Percentiles rank a stretch among this genome's conserved stretches.
Evolutionary conservation across 1,140 invertebrate genomes (phyloP).

Genomic region (Plectrocnemia conspersa): DNA sequence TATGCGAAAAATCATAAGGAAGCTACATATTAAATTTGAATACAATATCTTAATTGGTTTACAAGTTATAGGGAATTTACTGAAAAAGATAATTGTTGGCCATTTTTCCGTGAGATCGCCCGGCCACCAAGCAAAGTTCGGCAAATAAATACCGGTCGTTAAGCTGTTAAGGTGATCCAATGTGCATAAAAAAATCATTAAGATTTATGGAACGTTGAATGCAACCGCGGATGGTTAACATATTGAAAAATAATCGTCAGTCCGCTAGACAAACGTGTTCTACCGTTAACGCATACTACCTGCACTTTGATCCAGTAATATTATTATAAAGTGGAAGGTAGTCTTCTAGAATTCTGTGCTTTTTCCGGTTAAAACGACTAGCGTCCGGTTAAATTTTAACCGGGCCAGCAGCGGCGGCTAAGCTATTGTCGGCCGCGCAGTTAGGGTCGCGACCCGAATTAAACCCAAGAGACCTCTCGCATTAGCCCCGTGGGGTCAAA

Average conservation of each 20-base stretch:
- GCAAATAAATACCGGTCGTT: neutral
- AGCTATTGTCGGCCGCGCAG: too few species aligned
- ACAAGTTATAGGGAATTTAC: too few species aligned
- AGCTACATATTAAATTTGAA: conserved; percentile 7
- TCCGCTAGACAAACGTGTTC: conserved; percentile 32
- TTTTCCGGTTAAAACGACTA: too few species aligned
- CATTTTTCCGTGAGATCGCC: conserved; percentile 5
- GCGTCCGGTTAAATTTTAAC: too few species aligned
- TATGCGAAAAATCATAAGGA: too few species aligned
- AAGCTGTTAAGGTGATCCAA: neutral
- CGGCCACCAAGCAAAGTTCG: neutral
- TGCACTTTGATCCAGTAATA: conserved; percentile 19
- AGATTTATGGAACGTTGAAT: conserved; percentile 20
- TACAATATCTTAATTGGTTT: conserved; percentile 10
- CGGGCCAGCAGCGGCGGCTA: too few species aligned
- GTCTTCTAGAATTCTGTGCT: too few species aligned
- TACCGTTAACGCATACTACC: conserved; percentile 27
- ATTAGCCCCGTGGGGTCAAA: too few species aligned
- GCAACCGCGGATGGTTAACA: conserved; percentile 19
- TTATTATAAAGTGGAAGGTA: too few species aligned
- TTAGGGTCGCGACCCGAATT: too few species aligned
- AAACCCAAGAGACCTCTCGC: too few species aligned
- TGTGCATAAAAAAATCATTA: neutral
- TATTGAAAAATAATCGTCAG: conserved; percentile 27
- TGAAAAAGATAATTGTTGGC: too few species aligned